Evolutionary conservation across 2,113 vertebrate genomes (phyloP).

Genomic region (Neotragus pygmaeus): DNA sequence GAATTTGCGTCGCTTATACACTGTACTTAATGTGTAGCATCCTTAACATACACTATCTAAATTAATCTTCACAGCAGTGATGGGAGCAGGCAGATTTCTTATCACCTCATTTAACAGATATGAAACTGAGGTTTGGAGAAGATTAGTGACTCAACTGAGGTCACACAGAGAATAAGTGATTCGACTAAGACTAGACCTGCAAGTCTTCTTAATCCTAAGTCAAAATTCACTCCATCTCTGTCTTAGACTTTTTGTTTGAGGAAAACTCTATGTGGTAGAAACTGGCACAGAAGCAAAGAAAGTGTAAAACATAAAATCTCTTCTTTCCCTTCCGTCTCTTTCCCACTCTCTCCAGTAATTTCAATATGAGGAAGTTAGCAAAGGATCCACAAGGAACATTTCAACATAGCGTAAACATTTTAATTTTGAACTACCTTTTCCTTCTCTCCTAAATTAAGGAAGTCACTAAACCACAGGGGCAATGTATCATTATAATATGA

Average conservation of each 20-base stretch:
- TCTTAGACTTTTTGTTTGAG: background rate
- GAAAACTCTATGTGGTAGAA: background rate
- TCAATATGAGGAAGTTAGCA: background rate
- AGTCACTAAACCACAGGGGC: background rate
- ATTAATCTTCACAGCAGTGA: background rate
- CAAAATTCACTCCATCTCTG: background rate
- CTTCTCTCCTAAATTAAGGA: background rate
- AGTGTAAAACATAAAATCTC: background rate
- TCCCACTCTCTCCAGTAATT: background rate
- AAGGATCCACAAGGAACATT: background rate
- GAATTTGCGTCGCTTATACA: background rate
- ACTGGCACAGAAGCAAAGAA: background rate
- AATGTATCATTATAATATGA: background rate
- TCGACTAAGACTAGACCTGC: background rate
- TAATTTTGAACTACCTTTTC: background rate
- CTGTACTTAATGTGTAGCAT: background rate
- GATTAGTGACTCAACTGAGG: background rate
- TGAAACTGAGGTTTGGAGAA: background rate
- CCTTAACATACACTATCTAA: background rate
- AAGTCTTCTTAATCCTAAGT: background rate
- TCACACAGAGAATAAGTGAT: background rate
- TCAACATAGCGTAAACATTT: background rate
- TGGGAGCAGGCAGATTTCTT: background rate
- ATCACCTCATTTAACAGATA: background rate
- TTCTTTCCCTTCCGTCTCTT: background rate